A percentile compares a stretch with the other conserved stretches of the same genome.
Conservation (phyloP, 2,113 vertebrate genomes). For the Hyperoodon ampullatus region DNA sequence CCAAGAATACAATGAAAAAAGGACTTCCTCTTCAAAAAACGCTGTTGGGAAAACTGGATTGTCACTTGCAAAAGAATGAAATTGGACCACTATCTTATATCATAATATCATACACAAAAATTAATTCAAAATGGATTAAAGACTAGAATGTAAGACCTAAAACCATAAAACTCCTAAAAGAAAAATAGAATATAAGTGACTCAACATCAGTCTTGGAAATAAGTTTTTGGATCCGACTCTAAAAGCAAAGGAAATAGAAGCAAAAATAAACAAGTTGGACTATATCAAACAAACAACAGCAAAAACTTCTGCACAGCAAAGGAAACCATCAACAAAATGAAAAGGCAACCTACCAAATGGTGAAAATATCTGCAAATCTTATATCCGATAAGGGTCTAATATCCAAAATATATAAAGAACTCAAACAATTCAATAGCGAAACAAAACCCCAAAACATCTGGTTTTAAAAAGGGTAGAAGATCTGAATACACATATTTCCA, state of each 20-base stretch:
- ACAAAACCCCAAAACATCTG: not conserved
- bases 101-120: not conserved
- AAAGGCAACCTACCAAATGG: not conserved
- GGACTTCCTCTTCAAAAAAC: not conserved
- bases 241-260: not conserved
- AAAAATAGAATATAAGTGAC: not conserved
- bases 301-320: not conserved
- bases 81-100: not conserved
- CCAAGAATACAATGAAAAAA: not conserved
- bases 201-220: not conserved
- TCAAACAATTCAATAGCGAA: not conserved
- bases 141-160: not conserved
- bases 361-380: not conserved
- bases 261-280: not conserved
- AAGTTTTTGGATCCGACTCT: not conserved
- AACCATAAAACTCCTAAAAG: not conserved
- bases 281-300: not conserved
- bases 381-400: not conserved
- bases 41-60: not conserved
- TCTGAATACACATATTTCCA: not conserved
- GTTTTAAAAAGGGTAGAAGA: not conserved
- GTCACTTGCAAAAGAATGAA: not conserved
- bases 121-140: not conserved
- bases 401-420: not conserved
- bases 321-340: not conserved